phyloP scores from a whole-genome alignment of 2,113 vertebrate species.

The Sus scrofa region DNA sequence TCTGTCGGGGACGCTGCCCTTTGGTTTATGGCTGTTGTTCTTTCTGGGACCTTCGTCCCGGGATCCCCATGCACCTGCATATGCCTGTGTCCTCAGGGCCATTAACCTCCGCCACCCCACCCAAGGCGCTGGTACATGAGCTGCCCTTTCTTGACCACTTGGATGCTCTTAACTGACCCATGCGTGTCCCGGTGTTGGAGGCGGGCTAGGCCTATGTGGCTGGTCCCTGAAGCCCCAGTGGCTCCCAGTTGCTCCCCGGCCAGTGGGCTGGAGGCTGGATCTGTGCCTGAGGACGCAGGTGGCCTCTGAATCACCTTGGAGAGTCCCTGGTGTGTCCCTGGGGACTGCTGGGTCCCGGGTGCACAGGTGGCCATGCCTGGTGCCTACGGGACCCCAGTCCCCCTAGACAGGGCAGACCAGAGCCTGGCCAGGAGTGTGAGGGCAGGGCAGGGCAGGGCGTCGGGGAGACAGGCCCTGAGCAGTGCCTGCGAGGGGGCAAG shows the following conservation, averaged over 20 bases:
- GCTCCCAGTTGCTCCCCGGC: not conserved
- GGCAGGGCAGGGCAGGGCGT: not conserved
- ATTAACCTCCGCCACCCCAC: not conserved
- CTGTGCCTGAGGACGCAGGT: too few species aligned
- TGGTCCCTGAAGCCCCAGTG: not conserved
- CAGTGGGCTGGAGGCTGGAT: not conserved
- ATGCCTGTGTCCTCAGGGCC: not conserved
- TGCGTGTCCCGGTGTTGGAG: fast-evolving
- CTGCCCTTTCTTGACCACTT: not conserved
- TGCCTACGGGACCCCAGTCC: not conserved
- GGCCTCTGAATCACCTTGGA: not conserved
- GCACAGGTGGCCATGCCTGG: not conserved
- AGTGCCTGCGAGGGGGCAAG: not conserved
- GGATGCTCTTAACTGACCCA: not conserved
- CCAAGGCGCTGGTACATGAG: not conserved
- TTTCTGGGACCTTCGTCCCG: slow-evolving; percentile 39
- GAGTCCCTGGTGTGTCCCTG: not conserved
- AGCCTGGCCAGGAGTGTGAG: not conserved
- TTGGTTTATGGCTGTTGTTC: slow-evolving; percentile 26
- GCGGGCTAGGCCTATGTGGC: not conserved
- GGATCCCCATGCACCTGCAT: not conserved
- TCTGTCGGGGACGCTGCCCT: not conserved
- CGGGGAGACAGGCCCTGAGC: not conserved
- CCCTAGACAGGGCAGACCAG: not conserved
- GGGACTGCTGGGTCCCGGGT: not conserved